These are phyloP conservation scores for Sardina pilchardus DNA, from an alignment of 2,113 vertebrate genomes.

Conservation along the genomic window DNA sequence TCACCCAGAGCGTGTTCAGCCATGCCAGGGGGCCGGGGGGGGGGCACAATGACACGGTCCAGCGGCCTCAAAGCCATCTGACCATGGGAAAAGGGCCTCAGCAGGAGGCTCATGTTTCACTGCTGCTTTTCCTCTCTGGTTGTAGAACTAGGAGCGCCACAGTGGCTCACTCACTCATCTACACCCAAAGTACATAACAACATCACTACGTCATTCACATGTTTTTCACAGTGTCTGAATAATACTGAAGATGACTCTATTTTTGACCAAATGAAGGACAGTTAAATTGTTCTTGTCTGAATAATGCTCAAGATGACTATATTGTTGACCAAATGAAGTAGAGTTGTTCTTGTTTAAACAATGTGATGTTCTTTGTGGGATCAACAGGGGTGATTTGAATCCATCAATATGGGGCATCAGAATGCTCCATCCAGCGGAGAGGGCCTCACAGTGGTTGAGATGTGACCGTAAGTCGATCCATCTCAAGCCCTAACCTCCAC, in stretches of 20 bases:
- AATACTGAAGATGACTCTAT: too few species aligned
- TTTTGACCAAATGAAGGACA: background rate
- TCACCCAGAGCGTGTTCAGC: background rate
- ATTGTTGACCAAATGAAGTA: background rate
- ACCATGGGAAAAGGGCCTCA: background rate
- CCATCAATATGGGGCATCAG: background rate
- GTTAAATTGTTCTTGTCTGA: background rate
- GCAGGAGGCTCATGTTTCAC: background rate
- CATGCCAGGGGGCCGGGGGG: background rate
- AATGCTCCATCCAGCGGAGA: background rate
- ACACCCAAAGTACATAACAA: background rate
- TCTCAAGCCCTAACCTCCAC: background rate
- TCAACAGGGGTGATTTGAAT: background rate
- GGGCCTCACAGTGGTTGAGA: background rate
- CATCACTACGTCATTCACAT: background rate
- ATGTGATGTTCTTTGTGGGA: too few species aligned
- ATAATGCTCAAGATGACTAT: too few species aligned
- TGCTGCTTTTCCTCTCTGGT: background rate
- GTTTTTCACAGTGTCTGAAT: background rate
- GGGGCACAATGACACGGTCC: background rate
- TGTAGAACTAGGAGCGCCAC: background rate
- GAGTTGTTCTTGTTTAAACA: background rate
- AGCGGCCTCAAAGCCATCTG: background rate
- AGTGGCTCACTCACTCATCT: background rate
- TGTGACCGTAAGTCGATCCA: background rate